phyloP scores from a whole-genome alignment of 2,113 vertebrate genomes.

The Alethe diademata region DNA sequence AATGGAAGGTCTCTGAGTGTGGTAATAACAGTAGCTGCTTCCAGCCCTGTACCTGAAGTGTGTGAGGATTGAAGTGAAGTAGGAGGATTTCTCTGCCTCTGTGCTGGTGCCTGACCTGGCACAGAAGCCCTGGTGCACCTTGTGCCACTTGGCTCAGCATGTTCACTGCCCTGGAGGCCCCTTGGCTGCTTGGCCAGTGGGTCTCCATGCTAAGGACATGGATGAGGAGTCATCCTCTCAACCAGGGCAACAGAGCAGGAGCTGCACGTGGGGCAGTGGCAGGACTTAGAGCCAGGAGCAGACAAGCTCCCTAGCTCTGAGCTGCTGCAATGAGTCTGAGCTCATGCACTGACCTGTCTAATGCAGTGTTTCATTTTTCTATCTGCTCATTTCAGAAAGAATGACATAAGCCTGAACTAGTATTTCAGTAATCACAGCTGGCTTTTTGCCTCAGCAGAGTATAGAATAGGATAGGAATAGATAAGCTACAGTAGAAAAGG shows the following conservation, averaged over 20 bases:
- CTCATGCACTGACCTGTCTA: not conserved
- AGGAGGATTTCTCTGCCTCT: not conserved
- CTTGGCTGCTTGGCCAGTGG: not conserved
- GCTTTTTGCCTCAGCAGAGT: constrained; percentile 2
- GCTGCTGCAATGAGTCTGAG: not conserved
- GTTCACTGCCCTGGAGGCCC: not conserved
- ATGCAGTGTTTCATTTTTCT: not conserved
- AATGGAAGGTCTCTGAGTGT: not conserved
- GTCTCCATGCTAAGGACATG: not conserved
- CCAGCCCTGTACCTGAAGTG: not conserved
- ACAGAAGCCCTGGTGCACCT: not conserved
- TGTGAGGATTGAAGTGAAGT: not conserved
- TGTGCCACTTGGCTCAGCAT: rapidly evolving
- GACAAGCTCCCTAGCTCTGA: not conserved
- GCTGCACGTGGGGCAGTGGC: rapidly evolving
- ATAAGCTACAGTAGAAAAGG: not conserved
- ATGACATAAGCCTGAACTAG: not conserved
- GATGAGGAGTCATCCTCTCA: not conserved
- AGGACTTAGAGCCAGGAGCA: not conserved
- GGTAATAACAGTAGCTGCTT: not conserved
- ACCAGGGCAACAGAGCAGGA: not conserved
- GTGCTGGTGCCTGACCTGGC: not conserved
- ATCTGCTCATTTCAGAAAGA: not conserved
- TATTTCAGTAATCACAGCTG: not conserved
- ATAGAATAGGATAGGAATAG: not conserved